Percentiles rank a stretch among this genome's conserved stretches.
Evolutionary conservation across 2,888 invertebrate species (phyloP).

Genomic region (Pollenia amentaria): DNA sequence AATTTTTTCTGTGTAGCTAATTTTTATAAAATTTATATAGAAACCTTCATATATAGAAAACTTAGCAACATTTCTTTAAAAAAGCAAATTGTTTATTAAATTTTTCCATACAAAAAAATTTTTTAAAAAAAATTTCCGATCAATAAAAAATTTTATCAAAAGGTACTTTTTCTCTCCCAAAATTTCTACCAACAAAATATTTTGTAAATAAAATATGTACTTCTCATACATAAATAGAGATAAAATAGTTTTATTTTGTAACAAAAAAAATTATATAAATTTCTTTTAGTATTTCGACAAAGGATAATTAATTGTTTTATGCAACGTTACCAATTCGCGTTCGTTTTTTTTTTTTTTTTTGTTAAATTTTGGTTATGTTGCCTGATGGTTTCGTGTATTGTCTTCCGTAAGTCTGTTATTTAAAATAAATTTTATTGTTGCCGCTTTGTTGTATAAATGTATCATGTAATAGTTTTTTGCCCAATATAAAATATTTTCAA

Average conservation of each 20-base stretch:
- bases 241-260: slow-evolving; percentile 4
- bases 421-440: slow-evolving; percentile 53
- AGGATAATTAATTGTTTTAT: slow-evolving; percentile 74
- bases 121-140: too few species aligned
- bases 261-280: slow-evolving; percentile 5
- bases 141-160: neutral
- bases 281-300: slow-evolving; percentile 57
- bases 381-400: neutral
- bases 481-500: slow-evolving; percentile 4
- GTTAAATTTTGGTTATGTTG: neutral
- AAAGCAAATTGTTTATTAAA: too few species aligned
- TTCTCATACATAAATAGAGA: neutral
- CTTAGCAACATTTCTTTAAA: too few species aligned
- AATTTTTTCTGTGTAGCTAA: too few species aligned
- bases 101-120: too few species aligned
- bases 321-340: slow-evolving; percentile 59
- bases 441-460: slow-evolving; percentile 44
- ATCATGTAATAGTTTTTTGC: slow-evolving; percentile 9
- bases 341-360: slow-evolving; percentile 1
- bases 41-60: too few species aligned
- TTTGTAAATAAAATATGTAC: neutral
- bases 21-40: too few species aligned
- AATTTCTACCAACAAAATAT: neutral
- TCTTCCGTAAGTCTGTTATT: slow-evolving; percentile 45
- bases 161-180: neutral